Conservation (phyloP, 2,888 invertebrate genomes). For the Drosophila anomelani region DNA sequence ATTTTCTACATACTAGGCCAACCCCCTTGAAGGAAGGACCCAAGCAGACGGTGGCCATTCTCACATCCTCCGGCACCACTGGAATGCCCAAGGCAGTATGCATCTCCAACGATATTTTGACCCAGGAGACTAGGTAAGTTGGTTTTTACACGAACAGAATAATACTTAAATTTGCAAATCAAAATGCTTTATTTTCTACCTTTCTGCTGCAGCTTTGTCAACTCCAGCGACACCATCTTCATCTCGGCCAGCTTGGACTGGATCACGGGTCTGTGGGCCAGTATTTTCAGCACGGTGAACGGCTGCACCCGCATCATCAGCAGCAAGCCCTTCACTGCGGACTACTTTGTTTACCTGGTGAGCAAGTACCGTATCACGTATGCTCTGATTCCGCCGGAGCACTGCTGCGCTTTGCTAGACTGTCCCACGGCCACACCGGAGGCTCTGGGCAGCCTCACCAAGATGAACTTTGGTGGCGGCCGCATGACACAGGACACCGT, state of each 20-base stretch:
- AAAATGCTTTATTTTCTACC: neutral
- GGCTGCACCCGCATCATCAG: slow-evolving; percentile 72
- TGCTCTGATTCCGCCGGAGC: slow-evolving; percentile 59
- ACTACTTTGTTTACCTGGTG: slow-evolving; percentile 63
- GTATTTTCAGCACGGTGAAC: slow-evolving; percentile 48
- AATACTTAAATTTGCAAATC: too few relatives aligned
- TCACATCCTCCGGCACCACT: slow-evolving; percentile 75
- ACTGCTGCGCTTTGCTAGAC: slow-evolving; percentile 56
- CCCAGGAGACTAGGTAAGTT: slow-evolving; percentile 38
- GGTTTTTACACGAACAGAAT: neutral
- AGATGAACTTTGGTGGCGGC: slow-evolving; percentile 62
- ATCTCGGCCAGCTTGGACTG: slow-evolving; percentile 69
- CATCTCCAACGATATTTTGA: slow-evolving; percentile 53
- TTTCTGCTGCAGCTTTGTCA: slow-evolving; percentile 40
- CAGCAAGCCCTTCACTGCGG: slow-evolving; percentile 57
- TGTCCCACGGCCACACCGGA: slow-evolving; percentile 52
- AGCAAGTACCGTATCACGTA: slow-evolving; percentile 65
- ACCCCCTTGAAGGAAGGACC: slow-evolving; percentile 45
- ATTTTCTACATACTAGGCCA: slow-evolving; percentile 34
- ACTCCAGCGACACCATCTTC: slow-evolving; percentile 54
- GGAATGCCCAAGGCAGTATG: slow-evolving; percentile 72
- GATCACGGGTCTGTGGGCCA: slow-evolving; percentile 61
- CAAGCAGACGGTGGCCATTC: slow-evolving; percentile 62
- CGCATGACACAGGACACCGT: slow-evolving; percentile 36
- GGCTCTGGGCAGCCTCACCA: slow-evolving; percentile 41